Evolutionary conservation across 2,888 invertebrate genomes (phyloP).

Genomic region (Thelaira solivaga): DNA sequence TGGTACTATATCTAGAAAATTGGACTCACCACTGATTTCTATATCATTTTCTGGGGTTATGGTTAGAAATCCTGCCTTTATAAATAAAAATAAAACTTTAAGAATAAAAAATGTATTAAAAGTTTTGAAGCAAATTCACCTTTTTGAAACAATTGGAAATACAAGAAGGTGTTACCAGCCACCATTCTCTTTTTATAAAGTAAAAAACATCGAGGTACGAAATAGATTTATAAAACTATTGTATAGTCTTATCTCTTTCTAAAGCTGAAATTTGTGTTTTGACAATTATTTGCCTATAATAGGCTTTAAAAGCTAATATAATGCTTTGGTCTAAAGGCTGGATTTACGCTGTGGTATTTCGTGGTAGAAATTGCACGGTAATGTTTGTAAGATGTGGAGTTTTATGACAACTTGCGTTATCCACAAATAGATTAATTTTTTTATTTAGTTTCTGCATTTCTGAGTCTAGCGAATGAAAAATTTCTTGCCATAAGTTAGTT

Average conservation of each 20-base stretch:
- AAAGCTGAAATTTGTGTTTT: constrained; percentile 53
- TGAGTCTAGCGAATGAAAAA: constrained; percentile 48
- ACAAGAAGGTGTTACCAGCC: constrained; percentile 44
- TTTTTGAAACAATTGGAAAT: constrained; percentile 60
- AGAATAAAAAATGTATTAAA: background rate
- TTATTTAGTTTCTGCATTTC: constrained; percentile 52
- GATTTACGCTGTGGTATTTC: constrained; percentile 53
- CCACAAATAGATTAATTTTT: constrained; percentile 49
- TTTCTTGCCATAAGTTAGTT: constrained; percentile 44
- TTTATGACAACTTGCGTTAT: constrained; percentile 60
- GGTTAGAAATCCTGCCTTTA: background rate
- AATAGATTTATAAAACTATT: constrained; percentile 57
- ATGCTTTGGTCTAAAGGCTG: constrained; percentile 61
- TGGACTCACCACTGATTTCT: background rate
- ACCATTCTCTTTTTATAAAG: constrained; percentile 53
- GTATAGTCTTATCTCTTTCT: constrained; percentile 40
- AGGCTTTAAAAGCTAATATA: constrained; percentile 57
- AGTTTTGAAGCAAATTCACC: constrained; percentile 15
- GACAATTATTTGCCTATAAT: constrained; percentile 59
- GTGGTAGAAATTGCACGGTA: constrained; percentile 54
- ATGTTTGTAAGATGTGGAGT: constrained; percentile 50
- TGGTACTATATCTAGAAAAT: constrained; percentile 6
- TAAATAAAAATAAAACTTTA: background rate
- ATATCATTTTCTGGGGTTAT: background rate
- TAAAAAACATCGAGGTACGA: constrained; percentile 39